These are phyloP conservation scores for Ophioderma brevispina DNA, from an alignment of 35 echinoderm and acorn worm species.

Conservation along the genomic window DNA sequence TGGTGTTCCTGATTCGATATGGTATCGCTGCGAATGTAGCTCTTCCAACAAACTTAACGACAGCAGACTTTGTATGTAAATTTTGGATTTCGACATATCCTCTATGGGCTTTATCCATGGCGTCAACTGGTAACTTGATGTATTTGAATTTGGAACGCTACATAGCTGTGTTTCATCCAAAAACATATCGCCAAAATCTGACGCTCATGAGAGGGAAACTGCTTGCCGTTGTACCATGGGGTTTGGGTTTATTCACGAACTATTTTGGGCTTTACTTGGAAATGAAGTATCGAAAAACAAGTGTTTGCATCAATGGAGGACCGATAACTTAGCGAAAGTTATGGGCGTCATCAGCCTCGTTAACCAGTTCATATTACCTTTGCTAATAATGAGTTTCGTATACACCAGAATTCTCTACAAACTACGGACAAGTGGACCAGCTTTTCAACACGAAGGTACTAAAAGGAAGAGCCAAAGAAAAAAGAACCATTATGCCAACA, in stretches of 20 bases:
- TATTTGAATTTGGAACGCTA: conserved; percentile 78
- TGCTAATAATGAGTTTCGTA: conserved; percentile 80
- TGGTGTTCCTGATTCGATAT: conserved; percentile 67
- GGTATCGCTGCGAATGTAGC: background rate
- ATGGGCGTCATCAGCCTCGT: conserved; percentile 58
- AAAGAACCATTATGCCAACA: background rate
- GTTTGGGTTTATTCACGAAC: conserved; percentile 72
- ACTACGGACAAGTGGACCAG: conserved; percentile 16
- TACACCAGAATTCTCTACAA: conserved; percentile 76
- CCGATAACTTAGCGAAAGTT: background rate
- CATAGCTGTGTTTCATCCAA: conserved; percentile 89
- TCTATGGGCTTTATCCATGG: conserved; percentile 74
- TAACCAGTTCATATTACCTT: conserved; percentile 77
- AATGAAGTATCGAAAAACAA: conserved; percentile 27
- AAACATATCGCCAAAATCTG: conserved; percentile 72
- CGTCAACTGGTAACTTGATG: conserved; percentile 85
- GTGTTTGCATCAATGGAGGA: background rate
- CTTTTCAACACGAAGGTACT: too few relatives aligned
- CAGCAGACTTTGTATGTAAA: conserved; percentile 67
- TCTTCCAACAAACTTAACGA: background rate
- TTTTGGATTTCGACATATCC: conserved; percentile 87
- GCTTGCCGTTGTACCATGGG: conserved; percentile 63
- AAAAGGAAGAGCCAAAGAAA: background rate
- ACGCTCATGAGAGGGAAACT: conserved; percentile 41
- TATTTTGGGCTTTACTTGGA: conserved; percentile 65